Percentiles rank a stretch among this genome's conserved stretches.
Conservation (phyloP, 2,888 invertebrate species). For the Esperia sulphurella region DNA sequence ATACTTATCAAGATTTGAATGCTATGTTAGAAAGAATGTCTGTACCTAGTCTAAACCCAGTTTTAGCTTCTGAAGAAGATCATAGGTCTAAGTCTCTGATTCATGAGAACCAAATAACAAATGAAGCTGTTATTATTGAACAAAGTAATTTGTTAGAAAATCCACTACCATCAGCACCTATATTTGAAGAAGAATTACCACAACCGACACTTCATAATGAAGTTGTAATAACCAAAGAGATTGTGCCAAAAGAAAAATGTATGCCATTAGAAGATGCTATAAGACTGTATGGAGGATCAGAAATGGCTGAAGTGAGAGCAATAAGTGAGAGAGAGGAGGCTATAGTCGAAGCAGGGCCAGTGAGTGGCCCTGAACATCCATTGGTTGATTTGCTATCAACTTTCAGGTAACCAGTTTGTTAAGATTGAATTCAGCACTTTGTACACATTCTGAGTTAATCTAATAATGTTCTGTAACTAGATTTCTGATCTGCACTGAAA, state of each 20-base stretch:
- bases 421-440: too few species aligned
- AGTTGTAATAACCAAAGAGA: slow-evolving; percentile 17
- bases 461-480: too few species aligned
- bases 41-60: slow-evolving; percentile 17
- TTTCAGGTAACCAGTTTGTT: slow-evolving; percentile 42
- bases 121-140: not conserved
- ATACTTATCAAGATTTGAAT: slow-evolving; percentile 30
- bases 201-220: slow-evolving; percentile 7
- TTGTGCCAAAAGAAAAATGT: slow-evolving; percentile 35
- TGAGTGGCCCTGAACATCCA: slow-evolving; percentile 58
- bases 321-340: slow-evolving; percentile 62
- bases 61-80: slow-evolving; percentile 20
- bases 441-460: too few species aligned
- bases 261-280: slow-evolving; percentile 58
- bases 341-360: slow-evolving; percentile 52
- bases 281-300: slow-evolving; percentile 49
- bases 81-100: slow-evolving; percentile 15
- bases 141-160: not conserved
- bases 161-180: slow-evolving; percentile 52
- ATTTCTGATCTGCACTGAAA: too few species aligned
- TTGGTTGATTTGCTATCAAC: slow-evolving; percentile 65
- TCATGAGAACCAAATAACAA: not conserved
- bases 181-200: slow-evolving; percentile 33
- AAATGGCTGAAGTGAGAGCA: slow-evolving; percentile 50
- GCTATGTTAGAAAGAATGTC: slow-evolving; percentile 27